phyloP scores from a whole-genome alignment of 2,888 invertebrate species.

The Cremastinae sp. region DNA sequence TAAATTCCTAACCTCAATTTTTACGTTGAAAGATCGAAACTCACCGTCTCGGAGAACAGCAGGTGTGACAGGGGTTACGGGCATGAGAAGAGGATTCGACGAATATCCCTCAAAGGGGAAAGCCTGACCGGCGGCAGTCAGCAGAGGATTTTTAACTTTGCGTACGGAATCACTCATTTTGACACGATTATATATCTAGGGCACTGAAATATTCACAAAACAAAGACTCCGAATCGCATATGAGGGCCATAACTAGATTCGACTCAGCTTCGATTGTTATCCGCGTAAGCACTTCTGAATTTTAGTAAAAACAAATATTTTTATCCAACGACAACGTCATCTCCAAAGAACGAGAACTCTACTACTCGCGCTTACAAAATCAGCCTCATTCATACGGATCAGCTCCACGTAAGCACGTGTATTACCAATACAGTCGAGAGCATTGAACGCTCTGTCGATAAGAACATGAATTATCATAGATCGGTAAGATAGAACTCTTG shows the following conservation, averaged over 20 bases:
- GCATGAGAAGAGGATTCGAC: slow-evolving; percentile 86
- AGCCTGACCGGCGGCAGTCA: slow-evolving; percentile 88
- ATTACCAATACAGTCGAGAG: not conserved
- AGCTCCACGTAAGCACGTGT: slow-evolving; percentile 65
- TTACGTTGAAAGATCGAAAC: slow-evolving; percentile 60
- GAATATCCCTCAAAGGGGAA: slow-evolving; percentile 88
- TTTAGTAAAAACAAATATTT: slow-evolving; percentile 12
- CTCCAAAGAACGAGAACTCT: slow-evolving; percentile 1
- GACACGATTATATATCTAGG: slow-evolving; percentile 1
- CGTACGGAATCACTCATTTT: slow-evolving; percentile 80
- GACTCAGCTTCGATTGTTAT: not conserved
- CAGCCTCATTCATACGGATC: slow-evolving; percentile 18
- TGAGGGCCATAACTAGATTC: slow-evolving; percentile 60
- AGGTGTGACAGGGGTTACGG: slow-evolving; percentile 82
- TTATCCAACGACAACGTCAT: slow-evolving; percentile 4
- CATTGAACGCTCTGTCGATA: no score
- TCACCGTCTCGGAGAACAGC: slow-evolving; percentile 75
- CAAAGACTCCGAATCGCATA: slow-evolving; percentile 24
- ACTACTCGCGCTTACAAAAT: slow-evolving; percentile 24
- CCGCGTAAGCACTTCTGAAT: not conserved
- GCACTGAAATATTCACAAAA: slow-evolving; percentile 7
- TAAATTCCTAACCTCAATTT: slow-evolving; percentile 17
- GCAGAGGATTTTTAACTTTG: slow-evolving; percentile 85
- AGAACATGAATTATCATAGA: no score
- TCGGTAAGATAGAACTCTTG: no score